Evolutionary conservation across 1,140 invertebrate species (phyloP), one percentile per base, ranked within the genome.

Genomic region (Aphaenogaster floridana): DNA sequence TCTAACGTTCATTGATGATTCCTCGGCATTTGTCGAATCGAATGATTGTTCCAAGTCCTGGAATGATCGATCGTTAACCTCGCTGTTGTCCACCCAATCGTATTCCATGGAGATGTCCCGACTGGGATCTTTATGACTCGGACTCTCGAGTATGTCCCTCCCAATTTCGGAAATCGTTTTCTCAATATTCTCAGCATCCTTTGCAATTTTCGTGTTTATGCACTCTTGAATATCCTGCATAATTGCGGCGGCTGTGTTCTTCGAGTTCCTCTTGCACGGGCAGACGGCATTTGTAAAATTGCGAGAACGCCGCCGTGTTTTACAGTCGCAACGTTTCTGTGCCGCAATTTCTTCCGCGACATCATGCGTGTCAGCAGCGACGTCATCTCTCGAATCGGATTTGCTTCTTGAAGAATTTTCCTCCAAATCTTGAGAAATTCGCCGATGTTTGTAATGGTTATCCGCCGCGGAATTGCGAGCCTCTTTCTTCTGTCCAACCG

Each of bases 191-290:
- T 52, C 28, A 34, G 2, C 1, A 6, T 17, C n/a, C 17, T 36
- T 39, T 2, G 13, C 5, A 21, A 45, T 21, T 54, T 81, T 48
- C 28, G 42, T 34, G 28, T 39, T 61, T 48, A 84, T 84, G 3
- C 57, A 34, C 39, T 57, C 54, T 28, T 61, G 54, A 50, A 84
- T 84, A 21, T 84, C 80, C 8, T 6, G 69, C 80, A 84, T 48
- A 42, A 84, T 61, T 34, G 69, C 69, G 17, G 5, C 45, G 3
- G 68, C 69, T 21, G 34, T 17, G 5, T 74, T 13, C 28, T 66
- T 79, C 36, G 63, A n/a, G 13, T n/a, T 77, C 45, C n/a, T 76
- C 57, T 85, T 64, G 45, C 79, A 71, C 15, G 79, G 13, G n/a
- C 78, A 81, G 45, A 11, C 9, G 9, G 17, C 3, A 66, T 66